Evolutionary conservation across 2,888 invertebrate species (phyloP), one percentile per base, ranked within the genome.

Genomic region (Machimus rusticus): DNA sequence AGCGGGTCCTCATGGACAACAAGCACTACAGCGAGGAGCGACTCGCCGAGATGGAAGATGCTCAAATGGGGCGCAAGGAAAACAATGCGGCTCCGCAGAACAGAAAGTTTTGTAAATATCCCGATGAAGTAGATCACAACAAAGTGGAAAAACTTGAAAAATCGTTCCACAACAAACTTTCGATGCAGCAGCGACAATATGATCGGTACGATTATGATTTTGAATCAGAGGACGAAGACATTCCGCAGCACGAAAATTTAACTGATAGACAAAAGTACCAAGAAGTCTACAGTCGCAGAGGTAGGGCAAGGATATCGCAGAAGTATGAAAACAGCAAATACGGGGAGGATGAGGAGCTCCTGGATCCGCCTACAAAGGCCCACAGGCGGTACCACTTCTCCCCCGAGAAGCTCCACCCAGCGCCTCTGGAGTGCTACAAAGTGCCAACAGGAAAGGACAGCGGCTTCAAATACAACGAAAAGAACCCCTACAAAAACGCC

Each of bases 181-280:
- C 86, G n/a, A 14, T 86, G 23, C 86, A 84, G 19, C 88, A 86
- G 66, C 74, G 37, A 74, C 88, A 90, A 55, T 91, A 91, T 31
- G 91, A 91, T 8, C 91, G 90, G 79, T 91, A 91, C 43, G 92
- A 92, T 43, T 91, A 91, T 5, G 92, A 91, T 87, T 90, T 90
- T 66, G 89, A 91, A 66, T 90, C 88, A 16, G 89, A 89, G 43
- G 79, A 88, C 28, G 86, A 87, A 23, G 66, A 57, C 2, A 31
- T 87, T 78, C 43, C 85, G 9, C 57, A 78, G 28, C 78, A 91
- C 77, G 92, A 92, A 88, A 93, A 93, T 89, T 90, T 93, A 43
- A 93, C 93, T 2, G 93, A 93, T 86, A 92, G 92, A 88, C 93
- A 93, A 37, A 93, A 93, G 87, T 93, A 92, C 89, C 91, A 92